Evolutionary conservation across 2,113 vertebrate species (phyloP), one percentile per base, ranked within the genome.

Genomic region (Syngnathus scovelli): DNA sequence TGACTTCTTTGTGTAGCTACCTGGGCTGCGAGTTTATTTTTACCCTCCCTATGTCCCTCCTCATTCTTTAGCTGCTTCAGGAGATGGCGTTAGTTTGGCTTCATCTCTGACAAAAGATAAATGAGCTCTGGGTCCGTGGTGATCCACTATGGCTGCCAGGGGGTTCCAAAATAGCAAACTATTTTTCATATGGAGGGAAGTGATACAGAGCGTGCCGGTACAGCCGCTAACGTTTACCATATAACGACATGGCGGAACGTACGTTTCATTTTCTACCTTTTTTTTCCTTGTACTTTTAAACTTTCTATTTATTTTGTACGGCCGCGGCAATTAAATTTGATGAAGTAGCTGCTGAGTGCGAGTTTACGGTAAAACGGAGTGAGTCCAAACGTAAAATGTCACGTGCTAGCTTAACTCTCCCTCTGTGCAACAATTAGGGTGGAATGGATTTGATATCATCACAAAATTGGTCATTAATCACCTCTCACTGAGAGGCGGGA

Each of bases 131-230:
- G 93, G 95, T 94, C 95, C 93, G 93, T 83, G 90, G 95, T 93
- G 92, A 93, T 94, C 94, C 92, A 93, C 93, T 93, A 89, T 92
- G 93, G 93, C 94, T 98, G 95, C 95, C 94, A 95, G 95, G 94
- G 94, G 94, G 92, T 96, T 98, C 95, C 92, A 96, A 98, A 98
- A 98, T 98, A 98, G 95, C 95, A 98, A 96, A 98, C 95, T 95
- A 98, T 98, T 98, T 96, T 98, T 98, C 96, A 98, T 95, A 93
- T 93, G 92, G 90, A 93, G 92, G 93, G 90, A 93, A 93, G 93
- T 94, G 95, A 96, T 94, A 91, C 87, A 92, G 93, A 94, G 93
- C 92, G 90, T 91, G 90, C 93, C 92, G 94, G 93, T 93, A 93
- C 94, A 94, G 94, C 93, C 93, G 91, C 92, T 90, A 92, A 87